Evolutionary conservation across 2,888 invertebrate genomes (phyloP).

Genomic region (Troilus luridus): DNA sequence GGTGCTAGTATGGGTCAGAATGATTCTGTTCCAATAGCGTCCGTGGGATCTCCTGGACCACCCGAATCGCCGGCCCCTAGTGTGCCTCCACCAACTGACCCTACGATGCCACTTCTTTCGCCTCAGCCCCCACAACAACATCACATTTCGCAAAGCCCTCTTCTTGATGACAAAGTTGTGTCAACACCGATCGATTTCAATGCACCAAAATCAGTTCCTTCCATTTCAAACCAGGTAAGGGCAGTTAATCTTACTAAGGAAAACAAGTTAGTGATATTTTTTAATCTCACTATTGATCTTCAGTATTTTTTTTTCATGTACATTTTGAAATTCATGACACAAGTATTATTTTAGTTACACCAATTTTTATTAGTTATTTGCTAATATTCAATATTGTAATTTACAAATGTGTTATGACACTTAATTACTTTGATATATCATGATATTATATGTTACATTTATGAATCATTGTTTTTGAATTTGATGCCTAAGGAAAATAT

Average conservation of each 20-base stretch:
- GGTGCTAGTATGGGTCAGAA: constrained; percentile 61
- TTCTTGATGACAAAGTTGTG: constrained; percentile 67
- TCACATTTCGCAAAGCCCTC: constrained; percentile 62
- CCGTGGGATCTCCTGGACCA: constrained; percentile 71
- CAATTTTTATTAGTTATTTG: too few species aligned
- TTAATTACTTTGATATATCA: too few species aligned
- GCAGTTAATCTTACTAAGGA: not conserved
- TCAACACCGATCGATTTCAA: constrained; percentile 68
- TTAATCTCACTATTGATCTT: not conserved
- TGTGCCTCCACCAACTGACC: constrained; percentile 76
- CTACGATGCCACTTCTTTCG: constrained; percentile 80
- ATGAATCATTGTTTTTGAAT: too few species aligned
- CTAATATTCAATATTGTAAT: too few species aligned
- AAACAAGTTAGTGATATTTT: not conserved
- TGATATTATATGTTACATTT: too few species aligned
- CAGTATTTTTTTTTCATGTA: not conserved
- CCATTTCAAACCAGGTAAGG: constrained; percentile 69
- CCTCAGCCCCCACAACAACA: constrained; percentile 75
- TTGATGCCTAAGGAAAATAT: too few species aligned
- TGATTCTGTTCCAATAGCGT: constrained; percentile 71
- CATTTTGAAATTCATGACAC: too few species aligned
- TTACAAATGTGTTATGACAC: too few species aligned
- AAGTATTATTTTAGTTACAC: too few species aligned
- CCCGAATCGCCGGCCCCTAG: constrained; percentile 82
- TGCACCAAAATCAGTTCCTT: constrained; percentile 69